These are phyloP conservation scores for Mastacembelus armatus DNA, from an alignment of 2,797 vertebrate genomes.

Conservation along the genomic window DNA sequence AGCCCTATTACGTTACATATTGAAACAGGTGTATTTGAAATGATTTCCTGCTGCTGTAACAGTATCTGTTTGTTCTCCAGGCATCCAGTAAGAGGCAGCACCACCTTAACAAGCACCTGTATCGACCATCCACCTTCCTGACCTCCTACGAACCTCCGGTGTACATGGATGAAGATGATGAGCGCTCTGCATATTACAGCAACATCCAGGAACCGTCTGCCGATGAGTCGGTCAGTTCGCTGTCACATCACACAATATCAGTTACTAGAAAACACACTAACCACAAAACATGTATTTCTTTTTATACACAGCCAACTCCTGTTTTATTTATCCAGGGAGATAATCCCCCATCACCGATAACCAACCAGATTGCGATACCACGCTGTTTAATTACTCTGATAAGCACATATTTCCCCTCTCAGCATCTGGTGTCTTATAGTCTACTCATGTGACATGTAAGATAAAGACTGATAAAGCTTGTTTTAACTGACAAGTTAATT, in stretches of 20 bases:
- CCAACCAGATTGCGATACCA: neutral
- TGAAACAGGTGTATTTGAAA: neutral
- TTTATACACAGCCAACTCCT: neutral
- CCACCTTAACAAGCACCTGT: slow-evolving; percentile 98
- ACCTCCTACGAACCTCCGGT: slow-evolving; percentile 98
- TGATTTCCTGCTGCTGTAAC: neutral
- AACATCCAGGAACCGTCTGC: slow-evolving; percentile 86
- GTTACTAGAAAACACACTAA: neutral
- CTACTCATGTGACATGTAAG: slow-evolving; percentile 10
- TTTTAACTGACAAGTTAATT: slow-evolving; percentile 5
- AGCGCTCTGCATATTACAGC: slow-evolving; percentile 88
- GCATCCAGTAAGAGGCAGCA: slow-evolving; percentile 95
- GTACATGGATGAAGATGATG: slow-evolving; percentile 98
- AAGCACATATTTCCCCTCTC: no score
- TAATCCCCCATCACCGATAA: neutral
- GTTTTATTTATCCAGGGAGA: neutral
- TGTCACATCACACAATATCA: neutral
- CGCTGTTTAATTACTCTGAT: slow-evolving; percentile 17
- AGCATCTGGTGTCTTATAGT: no score
- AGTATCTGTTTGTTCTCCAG: slow-evolving; percentile 69
- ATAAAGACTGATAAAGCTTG: slow-evolving; percentile 9
- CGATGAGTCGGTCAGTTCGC: slow-evolving; percentile 89
- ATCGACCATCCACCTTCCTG: slow-evolving; percentile 98
- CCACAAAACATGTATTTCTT: neutral
- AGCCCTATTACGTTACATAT: neutral